phyloP scores from a whole-genome alignment of 2,888 invertebrate genomes.

The Athalia rosae region DNA sequence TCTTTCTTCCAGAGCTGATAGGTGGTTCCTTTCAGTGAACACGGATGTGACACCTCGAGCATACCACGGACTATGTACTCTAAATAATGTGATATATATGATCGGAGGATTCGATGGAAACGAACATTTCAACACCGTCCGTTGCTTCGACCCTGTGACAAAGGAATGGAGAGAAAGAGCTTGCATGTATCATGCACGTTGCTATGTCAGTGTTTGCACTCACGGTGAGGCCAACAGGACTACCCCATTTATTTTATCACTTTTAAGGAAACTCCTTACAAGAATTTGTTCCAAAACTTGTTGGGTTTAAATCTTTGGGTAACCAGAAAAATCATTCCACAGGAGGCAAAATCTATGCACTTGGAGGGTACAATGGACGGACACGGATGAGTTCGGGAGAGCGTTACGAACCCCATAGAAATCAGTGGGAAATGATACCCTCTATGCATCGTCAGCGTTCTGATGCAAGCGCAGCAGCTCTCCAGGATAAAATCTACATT shows the following conservation, averaged over 20 bases:
- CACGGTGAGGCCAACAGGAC: constrained; percentile 73
- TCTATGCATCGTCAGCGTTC: constrained; percentile 86
- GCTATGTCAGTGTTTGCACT: constrained; percentile 86
- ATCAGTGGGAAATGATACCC: constrained; percentile 87
- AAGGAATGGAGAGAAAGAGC: constrained; percentile 86
- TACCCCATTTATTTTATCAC: too few species aligned
- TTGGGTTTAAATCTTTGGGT: too few species aligned
- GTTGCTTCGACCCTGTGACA: constrained; percentile 86
- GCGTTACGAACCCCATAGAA: constrained; percentile 83
- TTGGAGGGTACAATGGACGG: constrained; percentile 89
- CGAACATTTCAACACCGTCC: constrained; percentile 85
- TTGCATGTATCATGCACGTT: constrained; percentile 87
- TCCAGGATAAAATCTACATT: constrained; percentile 84
- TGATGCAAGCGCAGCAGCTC: constrained; percentile 84
- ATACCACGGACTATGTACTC: constrained; percentile 85
- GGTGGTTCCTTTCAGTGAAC: constrained; percentile 84
- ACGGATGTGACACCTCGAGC: constrained; percentile 83
- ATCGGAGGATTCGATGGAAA: constrained; percentile 90
- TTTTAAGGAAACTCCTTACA: not conserved
- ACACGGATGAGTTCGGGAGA: constrained; percentile 86
- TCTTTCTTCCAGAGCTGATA: constrained; percentile 78
- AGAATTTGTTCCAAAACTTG: not conserved
- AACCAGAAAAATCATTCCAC: not conserved
- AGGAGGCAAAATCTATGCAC: constrained; percentile 85
- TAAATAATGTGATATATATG: constrained; percentile 84